Percentiles rank a stretch among this genome's conserved stretches.
phyloP scores from a whole-genome alignment of 1,140 invertebrate genomes.

The Proctacanthus coquilletti region DNA sequence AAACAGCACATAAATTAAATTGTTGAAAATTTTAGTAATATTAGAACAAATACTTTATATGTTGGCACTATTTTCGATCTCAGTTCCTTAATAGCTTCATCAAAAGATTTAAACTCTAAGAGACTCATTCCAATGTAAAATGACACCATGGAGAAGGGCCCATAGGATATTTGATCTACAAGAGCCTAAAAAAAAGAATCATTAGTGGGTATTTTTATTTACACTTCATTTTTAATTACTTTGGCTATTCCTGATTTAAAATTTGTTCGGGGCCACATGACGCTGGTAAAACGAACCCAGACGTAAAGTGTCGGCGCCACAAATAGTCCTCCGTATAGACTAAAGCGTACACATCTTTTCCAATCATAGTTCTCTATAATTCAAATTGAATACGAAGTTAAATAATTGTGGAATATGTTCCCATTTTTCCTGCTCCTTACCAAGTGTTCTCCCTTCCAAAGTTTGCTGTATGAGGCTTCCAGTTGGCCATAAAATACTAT shows the following conservation, averaged over 20 bases:
- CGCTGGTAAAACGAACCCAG: conserved; percentile 46
- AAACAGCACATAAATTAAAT: conserved; percentile 8
- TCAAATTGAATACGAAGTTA: conserved; percentile 18
- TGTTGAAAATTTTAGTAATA: background rate
- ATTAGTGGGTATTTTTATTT: background rate
- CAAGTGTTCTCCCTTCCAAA: conserved; percentile 27
- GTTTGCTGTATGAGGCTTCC: conserved; percentile 46
- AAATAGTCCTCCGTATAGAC: conserved; percentile 49
- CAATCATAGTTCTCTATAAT: conserved; percentile 35
- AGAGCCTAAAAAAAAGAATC: conserved; percentile 40
- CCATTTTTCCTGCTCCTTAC: conserved; percentile 23
- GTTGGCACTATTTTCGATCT: conserved; percentile 62
- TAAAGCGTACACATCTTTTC: conserved; percentile 43
- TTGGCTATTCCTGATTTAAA: conserved; percentile 49
- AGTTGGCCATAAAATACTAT: conserved; percentile 52
- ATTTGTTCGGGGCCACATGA: conserved; percentile 45
- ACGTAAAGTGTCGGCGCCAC: conserved; percentile 54
- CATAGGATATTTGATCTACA: conserved; percentile 67
- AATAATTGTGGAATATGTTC: conserved; percentile 33
- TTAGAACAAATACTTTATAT: conserved; percentile 45
- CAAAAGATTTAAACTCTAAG: conserved; percentile 51
- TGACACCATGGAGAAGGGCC: conserved; percentile 59
- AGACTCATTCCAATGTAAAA: conserved; percentile 72
- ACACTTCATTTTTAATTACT: conserved; percentile 30
- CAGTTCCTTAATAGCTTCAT: conserved; percentile 51